Base-by-base conservation (phyloP, 2,113 vertebrate genomes). In the Salvelinus sp. region DNA sequence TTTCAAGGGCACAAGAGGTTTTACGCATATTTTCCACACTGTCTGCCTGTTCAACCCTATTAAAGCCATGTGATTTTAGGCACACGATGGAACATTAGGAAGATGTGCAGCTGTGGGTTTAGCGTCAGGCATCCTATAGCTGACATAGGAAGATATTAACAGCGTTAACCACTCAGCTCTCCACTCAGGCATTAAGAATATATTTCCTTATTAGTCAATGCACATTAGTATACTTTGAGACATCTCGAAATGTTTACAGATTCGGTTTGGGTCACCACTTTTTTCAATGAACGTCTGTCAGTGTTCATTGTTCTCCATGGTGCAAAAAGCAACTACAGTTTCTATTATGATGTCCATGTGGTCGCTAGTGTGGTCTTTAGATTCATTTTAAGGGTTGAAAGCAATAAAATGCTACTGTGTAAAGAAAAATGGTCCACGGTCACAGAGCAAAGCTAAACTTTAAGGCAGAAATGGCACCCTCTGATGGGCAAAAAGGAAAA, bases 161-260 rank as follows among this genome's bases (percentile, higher is more conserved):
- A 87, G 25, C 30, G 75, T 77, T 82, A 83, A 86, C 81, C 64
- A 72, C 10, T 27, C 14, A 62, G 58, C 18, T 22, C 6, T 65
- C 79, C 58, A 72, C 12, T 65, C 25, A 62, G 58, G n/a, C 58
- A 22, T 66, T 66, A 12, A 18, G 3, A 5, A 66, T 25, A 27
- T 23, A 63, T 66, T 66, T 14, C 22, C 16, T 62, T 22, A 62
- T n/a, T 62, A 23, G 6, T 22, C 58, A 44, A 44, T 12, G 9
- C 9, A 44, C 38, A 44, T 44, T 4, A 4, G 48, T 50, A 16
- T 50, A 54, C 38, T 44, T 44, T 54, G 50, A 18, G 12, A 54
- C 3, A 54, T 54, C 3, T 44, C 18, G 50, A 18, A 3, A 4
- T 54, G 50, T 54, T 54, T 54, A 14, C 50, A 44, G 48, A 13